Evolutionary conservation across 2,113 vertebrate species (phyloP).

Genomic region (Rhinoptilus africanus): DNA sequence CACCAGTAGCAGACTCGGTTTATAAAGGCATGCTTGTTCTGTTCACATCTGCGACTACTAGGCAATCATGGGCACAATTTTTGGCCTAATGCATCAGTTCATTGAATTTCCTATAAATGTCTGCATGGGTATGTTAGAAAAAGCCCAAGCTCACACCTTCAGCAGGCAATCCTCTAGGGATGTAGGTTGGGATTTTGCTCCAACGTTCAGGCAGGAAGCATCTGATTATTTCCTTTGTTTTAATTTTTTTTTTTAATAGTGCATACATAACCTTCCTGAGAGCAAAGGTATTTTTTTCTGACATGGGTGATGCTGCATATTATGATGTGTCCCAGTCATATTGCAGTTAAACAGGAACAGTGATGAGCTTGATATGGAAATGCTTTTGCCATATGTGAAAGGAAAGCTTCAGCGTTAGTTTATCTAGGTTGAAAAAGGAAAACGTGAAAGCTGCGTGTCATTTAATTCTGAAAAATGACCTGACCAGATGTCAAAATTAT

Average conservation of each 20-base stretch:
- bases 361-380: not conserved
- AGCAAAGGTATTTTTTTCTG: not conserved
- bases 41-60: not conserved
- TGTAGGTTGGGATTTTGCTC: not conserved
- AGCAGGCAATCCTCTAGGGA: not conserved
- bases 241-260: not conserved
- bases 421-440: not conserved
- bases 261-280: not conserved
- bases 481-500: constrained; percentile 14
- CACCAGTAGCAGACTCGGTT: not conserved
- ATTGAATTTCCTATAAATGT: not conserved
- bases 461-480: constrained; percentile 19
- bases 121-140: not conserved
- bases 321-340: not conserved
- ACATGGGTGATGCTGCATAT: not conserved
- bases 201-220: not conserved
- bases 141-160: not conserved
- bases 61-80: not conserved
- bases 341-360: not conserved
- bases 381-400: not conserved
- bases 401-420: not conserved
- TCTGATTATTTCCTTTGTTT: not conserved
- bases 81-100: not conserved
- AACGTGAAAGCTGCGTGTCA: not conserved
- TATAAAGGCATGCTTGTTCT: not conserved